phyloP scores from a whole-genome alignment of 2,113 vertebrate genomes.

The Chloebia gouldiae region DNA sequence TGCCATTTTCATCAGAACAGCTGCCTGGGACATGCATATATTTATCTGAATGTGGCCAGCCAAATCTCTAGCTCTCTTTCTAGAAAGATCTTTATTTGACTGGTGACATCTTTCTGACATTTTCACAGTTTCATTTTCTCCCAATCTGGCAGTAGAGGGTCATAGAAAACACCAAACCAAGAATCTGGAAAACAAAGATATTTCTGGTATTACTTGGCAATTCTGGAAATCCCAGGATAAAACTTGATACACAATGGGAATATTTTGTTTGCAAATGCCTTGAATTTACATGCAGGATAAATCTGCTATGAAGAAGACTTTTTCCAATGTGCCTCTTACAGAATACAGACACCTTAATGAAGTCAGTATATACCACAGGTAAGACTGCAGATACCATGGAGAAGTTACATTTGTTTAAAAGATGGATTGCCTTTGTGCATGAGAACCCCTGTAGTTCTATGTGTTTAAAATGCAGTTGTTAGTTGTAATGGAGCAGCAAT shows the following conservation, averaged over 20 bases:
- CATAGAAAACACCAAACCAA: constrained; percentile 78
- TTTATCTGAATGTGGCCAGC: constrained; percentile 10
- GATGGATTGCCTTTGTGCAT: neutral
- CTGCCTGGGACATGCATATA: neutral
- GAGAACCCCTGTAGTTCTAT: neutral
- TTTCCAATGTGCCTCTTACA: neutral
- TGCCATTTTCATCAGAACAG: neutral
- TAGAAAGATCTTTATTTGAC: constrained; percentile 33
- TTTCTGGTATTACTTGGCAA: constrained; percentile 52
- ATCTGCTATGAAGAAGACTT: constrained; percentile 36
- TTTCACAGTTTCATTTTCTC: constrained; percentile 61
- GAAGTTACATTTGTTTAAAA: neutral
- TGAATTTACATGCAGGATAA: constrained; percentile 46
- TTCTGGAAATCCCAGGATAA: constrained; percentile 10
- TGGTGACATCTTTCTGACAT: constrained; percentile 1
- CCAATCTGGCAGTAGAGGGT: constrained; percentile 75
- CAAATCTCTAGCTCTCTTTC: constrained; percentile 27
- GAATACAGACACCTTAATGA: neutral
- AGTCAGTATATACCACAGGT: neutral
- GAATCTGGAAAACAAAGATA: constrained; percentile 70
- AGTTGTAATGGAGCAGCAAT: neutral
- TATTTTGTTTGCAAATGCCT: constrained; percentile 32
- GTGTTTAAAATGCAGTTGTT: neutral
- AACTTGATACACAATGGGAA: neutral
- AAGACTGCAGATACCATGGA: neutral